These are phyloP conservation scores for Coilia nasus DNA, from an alignment of 2,797 vertebrate genomes.

Conservation along the genomic window DNA sequence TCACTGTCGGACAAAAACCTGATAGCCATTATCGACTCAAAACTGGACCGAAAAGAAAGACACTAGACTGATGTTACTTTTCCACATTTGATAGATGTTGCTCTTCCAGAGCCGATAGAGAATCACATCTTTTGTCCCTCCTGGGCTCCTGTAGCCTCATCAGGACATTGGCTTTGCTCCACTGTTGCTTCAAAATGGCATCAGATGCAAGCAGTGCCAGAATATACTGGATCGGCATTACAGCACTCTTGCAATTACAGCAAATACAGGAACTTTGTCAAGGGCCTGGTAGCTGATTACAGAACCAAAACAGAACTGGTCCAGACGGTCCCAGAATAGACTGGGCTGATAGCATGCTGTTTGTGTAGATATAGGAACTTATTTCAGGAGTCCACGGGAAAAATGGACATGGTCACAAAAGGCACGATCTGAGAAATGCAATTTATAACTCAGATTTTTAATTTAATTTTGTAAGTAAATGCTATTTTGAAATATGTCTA, in stretches of 20 bases:
- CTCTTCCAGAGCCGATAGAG: too few species aligned
- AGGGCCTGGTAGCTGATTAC: background rate
- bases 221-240: background rate
- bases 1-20: background rate
- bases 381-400: background rate
- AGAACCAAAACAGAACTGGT: background rate
- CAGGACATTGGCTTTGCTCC: too few species aligned
- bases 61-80: background rate
- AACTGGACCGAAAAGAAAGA: background rate
- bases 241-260: background rate
- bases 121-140: too few species aligned
- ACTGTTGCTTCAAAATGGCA: too few species aligned
- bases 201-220: background rate
- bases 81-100: too few species aligned
- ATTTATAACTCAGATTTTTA: too few species aligned
- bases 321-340: background rate
- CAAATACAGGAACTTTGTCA: background rate
- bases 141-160: too few species aligned
- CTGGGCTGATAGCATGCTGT: background rate
- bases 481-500: too few species aligned
- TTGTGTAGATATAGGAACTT: background rate
- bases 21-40: background rate
- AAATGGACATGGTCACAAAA: too few species aligned
- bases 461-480: too few species aligned
- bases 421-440: too few species aligned